A percentile compares a stretch with the other conserved stretches of the same genome.
phyloP scores from a whole-genome alignment of 2,888 invertebrate genomes.

The Tetragonula carbonaria region DNA sequence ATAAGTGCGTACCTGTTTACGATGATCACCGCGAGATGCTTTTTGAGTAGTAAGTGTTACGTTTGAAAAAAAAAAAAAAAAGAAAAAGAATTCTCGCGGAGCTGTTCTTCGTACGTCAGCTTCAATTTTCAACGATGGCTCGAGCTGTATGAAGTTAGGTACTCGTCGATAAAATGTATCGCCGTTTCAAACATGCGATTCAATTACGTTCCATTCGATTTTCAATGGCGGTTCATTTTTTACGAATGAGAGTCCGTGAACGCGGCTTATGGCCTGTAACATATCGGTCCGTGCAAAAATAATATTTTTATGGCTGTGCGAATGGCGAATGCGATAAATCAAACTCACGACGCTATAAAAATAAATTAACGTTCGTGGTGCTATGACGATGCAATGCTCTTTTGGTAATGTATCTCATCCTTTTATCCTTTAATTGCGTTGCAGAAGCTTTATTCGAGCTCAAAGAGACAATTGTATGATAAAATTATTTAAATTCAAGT shows the following conservation, averaged over 20 bases:
- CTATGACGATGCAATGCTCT: conserved; percentile 17
- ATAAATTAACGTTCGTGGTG: conserved; percentile 18
- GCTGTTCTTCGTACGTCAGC: background rate
- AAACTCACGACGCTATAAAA: conserved; percentile 24
- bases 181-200: conserved; percentile 6
- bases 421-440: background rate
- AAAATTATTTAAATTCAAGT: background rate
- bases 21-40: conserved; percentile 14
- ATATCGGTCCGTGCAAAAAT: conserved; percentile 16
- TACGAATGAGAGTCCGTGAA: background rate
- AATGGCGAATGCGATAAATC: conserved; percentile 32
- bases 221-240: conserved; percentile 19
- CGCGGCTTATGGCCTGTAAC: background rate
- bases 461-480: background rate
- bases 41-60: background rate
- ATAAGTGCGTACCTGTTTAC: conserved; percentile 26
- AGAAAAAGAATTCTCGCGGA: too few relatives aligned
- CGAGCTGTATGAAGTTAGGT: conserved; percentile 9
- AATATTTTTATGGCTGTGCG: conserved; percentile 28
- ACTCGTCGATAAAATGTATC: conserved; percentile 22
- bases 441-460: background rate
- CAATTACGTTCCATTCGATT: conserved; percentile 30
- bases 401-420: background rate
- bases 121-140: conserved; percentile 10
- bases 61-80: background rate